Evolutionary conservation across 2,113 vertebrate genomes (phyloP).

Genomic region (Heloderma charlesbogerti): DNA sequence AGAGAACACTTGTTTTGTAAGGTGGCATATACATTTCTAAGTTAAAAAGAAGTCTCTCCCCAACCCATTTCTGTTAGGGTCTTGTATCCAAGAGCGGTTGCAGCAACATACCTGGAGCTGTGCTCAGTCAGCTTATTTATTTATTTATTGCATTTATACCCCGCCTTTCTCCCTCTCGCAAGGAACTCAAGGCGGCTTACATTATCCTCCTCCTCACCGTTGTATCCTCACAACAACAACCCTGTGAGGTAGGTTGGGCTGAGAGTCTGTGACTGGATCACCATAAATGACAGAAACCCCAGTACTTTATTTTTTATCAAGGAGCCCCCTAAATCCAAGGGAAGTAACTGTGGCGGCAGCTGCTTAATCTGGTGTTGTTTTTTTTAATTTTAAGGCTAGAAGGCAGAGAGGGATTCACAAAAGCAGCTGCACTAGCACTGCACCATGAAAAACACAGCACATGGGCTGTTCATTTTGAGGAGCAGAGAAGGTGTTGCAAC

Average conservation of each 20-base stretch:
- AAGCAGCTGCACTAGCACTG: neutral
- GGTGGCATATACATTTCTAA: neutral
- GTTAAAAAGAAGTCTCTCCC: neutral
- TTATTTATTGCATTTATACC: no score
- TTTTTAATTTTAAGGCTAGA: neutral
- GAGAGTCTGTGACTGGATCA: no score
- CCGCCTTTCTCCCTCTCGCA: no score
- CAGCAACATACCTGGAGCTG: neutral
- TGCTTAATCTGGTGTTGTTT: neutral
- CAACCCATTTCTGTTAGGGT: neutral
- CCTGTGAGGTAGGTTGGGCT: no score
- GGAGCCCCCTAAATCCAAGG: neutral
- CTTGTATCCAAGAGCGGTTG: neutral
- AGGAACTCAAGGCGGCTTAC: no score
- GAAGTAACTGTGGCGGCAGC: neutral
- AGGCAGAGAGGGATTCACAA: neutral
- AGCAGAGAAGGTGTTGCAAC: neutral
- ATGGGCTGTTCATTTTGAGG: neutral
- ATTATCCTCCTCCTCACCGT: no score
- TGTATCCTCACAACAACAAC: no score
- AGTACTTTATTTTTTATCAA: neutral
- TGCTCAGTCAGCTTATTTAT: neutral
- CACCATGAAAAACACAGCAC: neutral
- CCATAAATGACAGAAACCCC: neutral
- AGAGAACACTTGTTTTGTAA: neutral